Conservation (phyloP, 1,140 invertebrate genomes). For the Cydia amplana region DNA sequence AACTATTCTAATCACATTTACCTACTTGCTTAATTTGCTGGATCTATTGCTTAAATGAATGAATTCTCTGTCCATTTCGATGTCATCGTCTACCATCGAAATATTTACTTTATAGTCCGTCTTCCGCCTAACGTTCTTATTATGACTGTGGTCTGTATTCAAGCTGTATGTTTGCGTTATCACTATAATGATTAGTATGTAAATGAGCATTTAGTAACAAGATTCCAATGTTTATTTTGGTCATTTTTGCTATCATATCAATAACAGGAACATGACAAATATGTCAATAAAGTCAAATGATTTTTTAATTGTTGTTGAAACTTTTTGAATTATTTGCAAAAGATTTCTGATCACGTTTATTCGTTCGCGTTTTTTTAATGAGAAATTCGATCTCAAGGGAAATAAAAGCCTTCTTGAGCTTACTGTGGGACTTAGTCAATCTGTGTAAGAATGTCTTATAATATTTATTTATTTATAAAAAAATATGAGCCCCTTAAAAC, state of each 20-base stretch:
- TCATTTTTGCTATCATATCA: slow-evolving; percentile 7
- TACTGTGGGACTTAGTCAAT: too few species aligned
- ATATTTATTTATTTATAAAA: too few species aligned
- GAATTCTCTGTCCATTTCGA: slow-evolving; percentile 38
- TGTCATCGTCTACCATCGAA: slow-evolving; percentile 41
- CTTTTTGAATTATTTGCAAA: not conserved
- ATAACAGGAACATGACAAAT: not conserved
- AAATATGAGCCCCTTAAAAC: too few species aligned
- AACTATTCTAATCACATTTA: not conserved
- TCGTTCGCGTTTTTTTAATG: too few species aligned
- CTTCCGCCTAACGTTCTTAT: slow-evolving; percentile 41
- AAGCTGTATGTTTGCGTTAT: slow-evolving; percentile 5
- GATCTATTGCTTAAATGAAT: slow-evolving; percentile 33
- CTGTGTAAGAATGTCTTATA: too few species aligned
- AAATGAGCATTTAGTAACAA: slow-evolving; percentile 17
- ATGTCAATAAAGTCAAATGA: slow-evolving; percentile 1
- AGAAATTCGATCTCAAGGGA: too few species aligned
- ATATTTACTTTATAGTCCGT: slow-evolving; percentile 42
- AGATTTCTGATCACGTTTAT: too few species aligned
- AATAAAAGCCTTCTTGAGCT: too few species aligned
- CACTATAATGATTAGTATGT: not conserved
- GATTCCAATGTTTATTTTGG: slow-evolving; percentile 39
- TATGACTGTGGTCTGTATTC: slow-evolving; percentile 36
- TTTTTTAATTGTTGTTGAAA: slow-evolving; percentile 1
- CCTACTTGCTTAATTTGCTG: slow-evolving; percentile 38